phyloP scores from a whole-genome alignment of 2,113 vertebrate species.

The Trachemys scripta region DNA sequence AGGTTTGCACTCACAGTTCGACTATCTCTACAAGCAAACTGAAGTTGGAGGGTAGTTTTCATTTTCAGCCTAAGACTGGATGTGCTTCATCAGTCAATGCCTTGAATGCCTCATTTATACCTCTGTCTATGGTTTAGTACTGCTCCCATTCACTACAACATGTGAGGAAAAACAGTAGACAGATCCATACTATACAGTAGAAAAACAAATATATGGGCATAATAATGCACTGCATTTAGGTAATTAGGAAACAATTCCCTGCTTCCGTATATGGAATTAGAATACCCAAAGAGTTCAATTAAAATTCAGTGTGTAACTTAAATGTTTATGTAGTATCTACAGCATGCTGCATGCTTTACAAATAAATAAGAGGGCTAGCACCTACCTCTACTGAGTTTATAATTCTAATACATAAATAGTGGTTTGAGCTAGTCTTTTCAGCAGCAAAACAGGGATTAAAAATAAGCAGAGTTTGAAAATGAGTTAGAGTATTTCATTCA shows the following conservation, averaged over 20 bases:
- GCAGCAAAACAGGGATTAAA: background rate
- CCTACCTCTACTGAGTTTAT: background rate
- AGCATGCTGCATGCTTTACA: background rate
- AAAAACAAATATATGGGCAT: background rate
- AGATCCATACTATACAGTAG: background rate
- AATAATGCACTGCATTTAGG: rapidly evolving
- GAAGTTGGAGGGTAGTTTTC: background rate
- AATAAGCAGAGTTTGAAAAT: background rate
- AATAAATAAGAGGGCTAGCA: background rate
- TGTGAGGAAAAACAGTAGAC: background rate
- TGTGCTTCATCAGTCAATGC: slow-evolving; percentile 23
- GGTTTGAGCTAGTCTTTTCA: background rate
- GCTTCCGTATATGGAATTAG: background rate
- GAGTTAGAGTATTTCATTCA: background rate
- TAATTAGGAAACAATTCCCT: background rate
- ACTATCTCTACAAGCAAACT: slow-evolving; percentile 36
- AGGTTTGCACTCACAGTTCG: background rate
- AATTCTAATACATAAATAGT: background rate
- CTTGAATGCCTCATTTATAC: slow-evolving; percentile 4
- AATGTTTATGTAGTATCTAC: background rate
- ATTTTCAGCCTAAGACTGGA: slow-evolving; percentile 58
- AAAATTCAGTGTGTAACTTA: background rate
- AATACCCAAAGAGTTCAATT: background rate
- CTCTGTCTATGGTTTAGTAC: background rate
- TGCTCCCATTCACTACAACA: background rate